Base-by-base conservation (phyloP, 2,113 vertebrate genomes). In the Fregata magnificens region DNA sequence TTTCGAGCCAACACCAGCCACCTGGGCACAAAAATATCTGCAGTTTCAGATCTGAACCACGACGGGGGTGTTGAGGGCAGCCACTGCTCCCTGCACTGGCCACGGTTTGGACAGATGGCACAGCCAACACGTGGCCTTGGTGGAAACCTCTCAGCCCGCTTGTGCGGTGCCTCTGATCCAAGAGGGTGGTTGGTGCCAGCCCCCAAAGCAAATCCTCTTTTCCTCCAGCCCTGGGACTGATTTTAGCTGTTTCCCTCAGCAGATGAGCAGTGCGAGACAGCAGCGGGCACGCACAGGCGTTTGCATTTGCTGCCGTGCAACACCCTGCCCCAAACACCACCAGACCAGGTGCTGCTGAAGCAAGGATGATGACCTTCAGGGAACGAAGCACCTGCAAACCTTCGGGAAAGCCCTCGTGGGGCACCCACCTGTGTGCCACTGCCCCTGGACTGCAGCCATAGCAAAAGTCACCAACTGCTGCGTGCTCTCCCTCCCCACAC, bases 251-350 rank as follows among this genome's bases (percentile, higher is more conserved):
- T 76, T 42, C 20, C 11, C 66, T 38, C 72, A 25, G 45, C 26
- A 38, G 84, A 52, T 9, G n/a, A 74, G 31, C 19, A 13, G 4
- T 2, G 26, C 1, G 1, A 74, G 40, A 7, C n/a, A 40, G 62
- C 76, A 50, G 21, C 2, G 4, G 47, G 49, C 42, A 32, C 0
- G 1, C 56, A 18, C 2, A 1, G 25, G 9, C 18, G 0, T 10
- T 52, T 25, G 9, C 22, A 1, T 9, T 49, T 24, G 22, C 66
- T n/a, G 66, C 25, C 4, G 4, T 8, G 22, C 55, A 36, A 14
- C 10, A 20, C 67, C 38, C 44, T 52, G 65, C 62, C 44, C 58
- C 52, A 53, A 26, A 13, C 44, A 26, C 24, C 71, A 9, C 45
- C 16, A 20, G n/a, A 10, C 31, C 31, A 13, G 67, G 45, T 21